A percentile compares a stretch with the other conserved stretches of the same genome.
These are phyloP conservation scores for Laupala kohalensis DNA, from an alignment of 1,140 invertebrate species.

Conservation along the genomic window DNA sequence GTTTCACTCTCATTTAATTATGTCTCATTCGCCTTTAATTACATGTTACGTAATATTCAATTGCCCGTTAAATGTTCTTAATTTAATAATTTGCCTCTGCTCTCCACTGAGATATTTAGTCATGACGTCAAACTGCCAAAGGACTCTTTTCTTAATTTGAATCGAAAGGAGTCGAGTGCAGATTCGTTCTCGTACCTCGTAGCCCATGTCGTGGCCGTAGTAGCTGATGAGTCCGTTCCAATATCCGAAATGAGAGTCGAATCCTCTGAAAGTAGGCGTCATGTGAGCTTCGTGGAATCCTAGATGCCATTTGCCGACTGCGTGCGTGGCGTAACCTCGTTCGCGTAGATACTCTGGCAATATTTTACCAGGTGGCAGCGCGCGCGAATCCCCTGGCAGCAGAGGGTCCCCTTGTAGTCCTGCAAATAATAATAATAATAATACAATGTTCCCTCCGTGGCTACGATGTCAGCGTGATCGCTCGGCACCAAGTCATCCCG, in stretches of 20 bases:
- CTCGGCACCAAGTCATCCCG: too few species aligned
- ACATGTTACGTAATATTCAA: too few species aligned
- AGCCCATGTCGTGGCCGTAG: slow-evolving; percentile 26
- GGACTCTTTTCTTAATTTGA: too few species aligned
- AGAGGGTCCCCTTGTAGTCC: slow-evolving; percentile 50
- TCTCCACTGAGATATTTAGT: too few species aligned
- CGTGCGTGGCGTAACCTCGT: slow-evolving; percentile 33
- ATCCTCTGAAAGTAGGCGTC: slow-evolving; percentile 30
- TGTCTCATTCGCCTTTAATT: too few species aligned
- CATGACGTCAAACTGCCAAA: too few species aligned
- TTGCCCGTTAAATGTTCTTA: too few species aligned
- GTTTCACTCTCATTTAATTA: too few species aligned
- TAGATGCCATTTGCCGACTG: slow-evolving; percentile 41
- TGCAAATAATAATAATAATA: slow-evolving; percentile 17
- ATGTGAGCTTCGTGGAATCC: slow-evolving; percentile 27
- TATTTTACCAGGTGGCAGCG: slow-evolving; percentile 40
- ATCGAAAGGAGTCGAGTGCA: background rate
- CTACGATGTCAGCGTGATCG: too few species aligned
- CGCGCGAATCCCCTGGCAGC: slow-evolving; percentile 33
- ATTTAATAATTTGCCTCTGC: too few species aligned
- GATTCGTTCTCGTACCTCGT: slow-evolving; percentile 15
- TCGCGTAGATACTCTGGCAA: slow-evolving; percentile 33
- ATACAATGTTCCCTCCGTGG: too few species aligned
- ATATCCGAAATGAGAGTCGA: slow-evolving; percentile 33
- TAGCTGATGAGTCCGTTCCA: slow-evolving; percentile 32